Percentiles rank a stretch among this genome's conserved stretches.
Evolutionary conservation across 1,140 invertebrate genomes (phyloP).

Genomic region (Drosophila cardini): DNA sequence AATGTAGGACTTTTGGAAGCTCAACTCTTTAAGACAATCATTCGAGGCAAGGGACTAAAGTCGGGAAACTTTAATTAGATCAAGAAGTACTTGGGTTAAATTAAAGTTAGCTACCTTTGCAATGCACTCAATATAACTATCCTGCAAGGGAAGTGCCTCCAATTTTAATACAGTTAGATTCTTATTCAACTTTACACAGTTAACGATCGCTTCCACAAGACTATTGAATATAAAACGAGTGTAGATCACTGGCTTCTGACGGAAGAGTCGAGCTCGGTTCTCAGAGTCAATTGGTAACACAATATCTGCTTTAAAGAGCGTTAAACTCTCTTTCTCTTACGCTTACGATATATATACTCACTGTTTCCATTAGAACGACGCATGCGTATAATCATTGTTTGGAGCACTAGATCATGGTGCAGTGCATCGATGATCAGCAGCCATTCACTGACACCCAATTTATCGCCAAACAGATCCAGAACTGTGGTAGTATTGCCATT

Average conservation of each 20-base stretch:
- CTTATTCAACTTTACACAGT: conserved; percentile 85
- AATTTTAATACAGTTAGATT: conserved; percentile 86
- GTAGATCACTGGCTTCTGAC: conserved; percentile 85
- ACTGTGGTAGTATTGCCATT: conserved; percentile 84
- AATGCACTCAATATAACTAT: conserved; percentile 86
- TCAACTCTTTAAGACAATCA: conserved; percentile 86
- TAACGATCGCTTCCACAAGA: conserved; percentile 85
- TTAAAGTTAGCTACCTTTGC: conserved; percentile 69
- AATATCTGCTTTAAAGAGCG: conserved; percentile 57
- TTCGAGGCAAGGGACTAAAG: conserved; percentile 85
- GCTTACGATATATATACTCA: conserved; percentile 30
- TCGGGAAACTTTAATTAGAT: not conserved
- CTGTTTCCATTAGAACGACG: conserved; percentile 75
- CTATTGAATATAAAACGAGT: conserved; percentile 85
- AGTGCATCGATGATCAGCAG: conserved; percentile 87
- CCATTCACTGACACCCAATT: conserved; percentile 88
- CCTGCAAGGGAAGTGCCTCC: conserved; percentile 87
- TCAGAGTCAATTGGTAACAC: conserved; percentile 87
- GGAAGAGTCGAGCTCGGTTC: conserved; percentile 85
- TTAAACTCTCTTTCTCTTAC: not conserved
- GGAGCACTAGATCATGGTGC: conserved; percentile 86
- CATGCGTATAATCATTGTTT: conserved; percentile 85
- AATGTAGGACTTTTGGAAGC: conserved; percentile 86
- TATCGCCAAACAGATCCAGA: conserved; percentile 87
- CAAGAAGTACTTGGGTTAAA: not conserved